Conservation (phyloP, 2,797 vertebrate genomes). For the Sebastes matsubarae region DNA sequence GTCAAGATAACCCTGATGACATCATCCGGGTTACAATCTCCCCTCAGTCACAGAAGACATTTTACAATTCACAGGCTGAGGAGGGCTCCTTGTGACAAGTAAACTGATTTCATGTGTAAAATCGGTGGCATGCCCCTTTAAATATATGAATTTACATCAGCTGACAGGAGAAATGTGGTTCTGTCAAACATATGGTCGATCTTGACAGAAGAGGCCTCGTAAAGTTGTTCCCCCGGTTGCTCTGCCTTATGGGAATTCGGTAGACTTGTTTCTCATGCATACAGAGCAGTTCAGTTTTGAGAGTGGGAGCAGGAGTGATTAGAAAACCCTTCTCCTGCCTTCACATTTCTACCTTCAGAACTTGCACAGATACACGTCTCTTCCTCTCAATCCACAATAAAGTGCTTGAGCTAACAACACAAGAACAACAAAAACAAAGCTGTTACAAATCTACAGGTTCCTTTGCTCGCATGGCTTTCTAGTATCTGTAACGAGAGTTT, state of each 20-base stretch:
- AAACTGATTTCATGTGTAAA: not conserved
- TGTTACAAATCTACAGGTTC: constrained; percentile 37
- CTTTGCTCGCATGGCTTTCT: constrained; percentile 42
- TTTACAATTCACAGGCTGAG: not conserved
- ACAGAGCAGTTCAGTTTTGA: constrained; percentile 4
- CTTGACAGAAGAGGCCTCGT: not conserved
- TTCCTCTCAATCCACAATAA: constrained; percentile 68
- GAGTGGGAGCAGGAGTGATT: constrained; percentile 12
- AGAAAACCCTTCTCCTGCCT: not conserved
- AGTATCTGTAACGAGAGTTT: constrained; percentile 39
- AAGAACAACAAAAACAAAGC: constrained; percentile 38
- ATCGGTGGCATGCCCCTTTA: not conserved
- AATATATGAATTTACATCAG: not conserved
- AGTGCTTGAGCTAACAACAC: constrained; percentile 79
- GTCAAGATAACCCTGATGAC: not conserved
- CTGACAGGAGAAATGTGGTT: not conserved
- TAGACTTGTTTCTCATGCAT: constrained; percentile 6
- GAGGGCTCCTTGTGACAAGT: not conserved
- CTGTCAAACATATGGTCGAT: not conserved
- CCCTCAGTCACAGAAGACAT: not conserved
- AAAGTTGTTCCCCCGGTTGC: not conserved
- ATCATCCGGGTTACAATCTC: not conserved
- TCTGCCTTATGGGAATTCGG: constrained; percentile 2
- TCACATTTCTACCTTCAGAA: constrained; percentile 32
- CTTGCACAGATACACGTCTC: not conserved